Conservation (phyloP, 2,797 vertebrate genomes). For the Phrynocephalus guinanensis region DNA sequence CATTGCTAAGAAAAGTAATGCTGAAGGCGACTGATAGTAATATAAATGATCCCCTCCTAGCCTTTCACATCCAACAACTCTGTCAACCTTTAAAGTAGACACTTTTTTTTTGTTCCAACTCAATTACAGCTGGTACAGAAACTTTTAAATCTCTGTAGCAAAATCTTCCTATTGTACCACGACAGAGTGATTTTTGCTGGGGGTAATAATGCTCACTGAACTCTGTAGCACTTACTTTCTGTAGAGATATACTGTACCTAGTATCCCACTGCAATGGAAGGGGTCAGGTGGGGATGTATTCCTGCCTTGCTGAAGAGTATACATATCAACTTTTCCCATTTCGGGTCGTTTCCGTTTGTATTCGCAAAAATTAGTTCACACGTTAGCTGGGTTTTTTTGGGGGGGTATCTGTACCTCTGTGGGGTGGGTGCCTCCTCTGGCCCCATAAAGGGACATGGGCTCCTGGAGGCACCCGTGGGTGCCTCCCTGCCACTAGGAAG, state of each 20-base stretch:
- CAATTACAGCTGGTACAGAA: conserved; percentile 11
- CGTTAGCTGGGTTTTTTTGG: too few species aligned
- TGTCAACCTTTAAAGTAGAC: neutral
- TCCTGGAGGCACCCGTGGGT: too few species aligned
- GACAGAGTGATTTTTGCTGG: neutral
- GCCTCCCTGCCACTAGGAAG: too few species aligned
- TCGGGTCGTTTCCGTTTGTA: too few species aligned
- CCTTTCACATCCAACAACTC: neutral
- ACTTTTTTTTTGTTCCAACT: neutral
- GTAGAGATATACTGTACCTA: neutral
- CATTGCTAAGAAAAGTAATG: neutral
- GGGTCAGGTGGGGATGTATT: neutral
- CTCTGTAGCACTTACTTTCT: neutral
- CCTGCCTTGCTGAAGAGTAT: too few species aligned
- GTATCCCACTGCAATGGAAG: neutral
- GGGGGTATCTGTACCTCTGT: too few species aligned
- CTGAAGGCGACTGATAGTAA: neutral
- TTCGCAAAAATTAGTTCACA: too few species aligned
- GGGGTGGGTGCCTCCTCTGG: too few species aligned
- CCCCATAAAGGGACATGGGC: too few species aligned
- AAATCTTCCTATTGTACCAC: neutral
- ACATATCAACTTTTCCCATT: too few species aligned
- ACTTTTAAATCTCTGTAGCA: conserved; percentile 1
- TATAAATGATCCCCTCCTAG: neutral
- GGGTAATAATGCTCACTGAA: neutral